Conservation (phyloP, 2,797 vertebrate species). For the Cynodonichthys magdalenae region DNA sequence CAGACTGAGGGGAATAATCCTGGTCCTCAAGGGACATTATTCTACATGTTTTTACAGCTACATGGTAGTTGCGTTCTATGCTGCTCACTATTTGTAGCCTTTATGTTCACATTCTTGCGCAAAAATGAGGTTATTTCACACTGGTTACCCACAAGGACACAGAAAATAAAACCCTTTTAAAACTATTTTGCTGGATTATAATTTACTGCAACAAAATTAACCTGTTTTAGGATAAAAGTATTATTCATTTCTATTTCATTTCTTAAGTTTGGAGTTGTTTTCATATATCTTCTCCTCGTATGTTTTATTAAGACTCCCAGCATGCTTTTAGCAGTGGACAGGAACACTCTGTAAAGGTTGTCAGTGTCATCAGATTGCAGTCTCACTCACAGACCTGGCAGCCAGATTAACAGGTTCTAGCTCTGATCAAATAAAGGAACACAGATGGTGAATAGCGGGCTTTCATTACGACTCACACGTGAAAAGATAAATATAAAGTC, state of each 20-base stretch:
- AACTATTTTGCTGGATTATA: no score
- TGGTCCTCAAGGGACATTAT: no score
- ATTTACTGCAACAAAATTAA: not conserved
- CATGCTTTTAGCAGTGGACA: slow-evolving; percentile 21
- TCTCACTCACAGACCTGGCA: slow-evolving; percentile 10
- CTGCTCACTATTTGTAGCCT: no score
- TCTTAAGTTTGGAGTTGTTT: no score
- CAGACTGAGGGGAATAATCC: no score
- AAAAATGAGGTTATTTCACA: no score
- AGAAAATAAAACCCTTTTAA: no score
- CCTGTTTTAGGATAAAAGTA: not conserved
- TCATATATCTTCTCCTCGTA: not conserved
- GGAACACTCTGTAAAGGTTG: slow-evolving; percentile 7
- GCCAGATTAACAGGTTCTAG: not conserved
- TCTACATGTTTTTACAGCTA: no score
- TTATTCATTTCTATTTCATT: not conserved
- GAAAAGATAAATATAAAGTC: not conserved
- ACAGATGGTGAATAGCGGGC: not conserved
- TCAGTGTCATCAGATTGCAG: slow-evolving; percentile 12
- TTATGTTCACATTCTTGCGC: no score
- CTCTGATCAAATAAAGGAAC: not conserved
- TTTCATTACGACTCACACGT: not conserved
- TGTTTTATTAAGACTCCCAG: slow-evolving; percentile 8
- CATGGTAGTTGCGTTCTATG: no score
- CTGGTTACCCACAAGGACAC: no score